Percentiles rank a stretch among this genome's conserved stretches.
Conservation (phyloP, 2,797 vertebrate genomes). For the Enteromius afrohamiltoni region DNA sequence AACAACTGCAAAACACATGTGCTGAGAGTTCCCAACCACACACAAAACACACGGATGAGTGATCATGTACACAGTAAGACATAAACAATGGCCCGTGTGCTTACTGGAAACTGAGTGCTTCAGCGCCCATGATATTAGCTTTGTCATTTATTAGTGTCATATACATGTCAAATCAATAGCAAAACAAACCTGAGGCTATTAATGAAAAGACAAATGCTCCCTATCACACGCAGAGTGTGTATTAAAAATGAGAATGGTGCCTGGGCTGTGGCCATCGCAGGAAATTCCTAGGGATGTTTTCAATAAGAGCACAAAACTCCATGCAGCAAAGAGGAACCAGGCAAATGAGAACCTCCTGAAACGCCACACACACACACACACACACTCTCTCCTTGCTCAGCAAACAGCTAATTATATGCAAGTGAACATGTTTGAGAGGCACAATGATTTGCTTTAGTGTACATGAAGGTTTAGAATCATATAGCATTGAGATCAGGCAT, state of each 20-base stretch:
- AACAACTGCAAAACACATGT: constrained; percentile 75
- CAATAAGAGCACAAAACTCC: constrained; percentile 72
- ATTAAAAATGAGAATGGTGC: constrained; percentile 55
- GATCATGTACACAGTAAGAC: constrained; percentile 24
- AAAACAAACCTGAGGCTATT: constrained; percentile 38
- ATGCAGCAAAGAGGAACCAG: constrained; percentile 60
- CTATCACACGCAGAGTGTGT: constrained; percentile 14
- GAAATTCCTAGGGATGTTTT: constrained; percentile 84
- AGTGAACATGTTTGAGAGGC: constrained; percentile 33
- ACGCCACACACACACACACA: constrained; percentile 49
- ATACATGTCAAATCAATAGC: constrained; percentile 8
- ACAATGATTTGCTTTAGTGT: neutral
- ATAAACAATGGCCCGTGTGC: neutral
- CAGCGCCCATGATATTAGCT: neutral
- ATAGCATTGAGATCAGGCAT: neutral
- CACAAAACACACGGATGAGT: constrained; percentile 30
- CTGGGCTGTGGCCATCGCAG: constrained; percentile 71
- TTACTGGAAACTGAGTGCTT: constrained; percentile 25
- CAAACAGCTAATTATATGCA: constrained; percentile 48
- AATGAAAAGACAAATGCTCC: constrained; percentile 17
- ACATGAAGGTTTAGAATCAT: neutral
- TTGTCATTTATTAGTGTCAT: constrained; percentile 25
- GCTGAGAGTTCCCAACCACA: constrained; percentile 53
- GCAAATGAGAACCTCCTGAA: constrained; percentile 80
- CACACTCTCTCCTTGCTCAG: constrained; percentile 45